A percentile compares a stretch with the other conserved stretches of the same genome.
phyloP scores from a whole-genome alignment of 2,888 invertebrate genomes.

The Apamea anceps region DNA sequence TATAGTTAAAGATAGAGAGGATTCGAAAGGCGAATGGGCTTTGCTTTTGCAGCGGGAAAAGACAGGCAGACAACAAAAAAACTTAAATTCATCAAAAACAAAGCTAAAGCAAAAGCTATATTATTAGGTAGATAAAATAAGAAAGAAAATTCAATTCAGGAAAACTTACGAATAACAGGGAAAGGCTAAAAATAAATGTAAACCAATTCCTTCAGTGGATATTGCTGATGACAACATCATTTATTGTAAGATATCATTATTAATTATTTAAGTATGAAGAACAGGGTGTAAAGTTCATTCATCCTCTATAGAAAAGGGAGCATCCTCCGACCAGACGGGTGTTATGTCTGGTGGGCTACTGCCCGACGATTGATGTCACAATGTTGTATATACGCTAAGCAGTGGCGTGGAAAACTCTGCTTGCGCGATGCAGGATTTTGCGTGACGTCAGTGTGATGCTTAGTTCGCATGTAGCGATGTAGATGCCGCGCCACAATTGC shows the following conservation, averaged over 20 bases:
- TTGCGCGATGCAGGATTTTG: not conserved
- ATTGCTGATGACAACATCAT: not conserved
- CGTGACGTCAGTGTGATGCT: not conserved
- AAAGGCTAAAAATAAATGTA: not conserved
- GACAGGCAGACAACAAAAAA: not conserved
- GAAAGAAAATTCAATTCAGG: not conserved
- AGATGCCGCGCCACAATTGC: not conserved
- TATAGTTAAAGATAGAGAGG: no score
- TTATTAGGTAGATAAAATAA: not conserved
- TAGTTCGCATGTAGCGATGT: not conserved
- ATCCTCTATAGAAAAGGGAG: no score
- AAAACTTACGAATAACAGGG: not conserved
- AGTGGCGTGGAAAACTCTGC: not conserved
- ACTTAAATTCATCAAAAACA: not conserved
- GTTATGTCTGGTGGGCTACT: not conserved
- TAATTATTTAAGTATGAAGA: no score
- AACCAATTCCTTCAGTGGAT: not conserved
- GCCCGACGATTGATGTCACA: not conserved
- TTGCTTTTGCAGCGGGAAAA: not conserved
- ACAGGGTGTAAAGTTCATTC: no score
- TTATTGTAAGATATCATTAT: no score
- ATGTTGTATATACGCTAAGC: not conserved
- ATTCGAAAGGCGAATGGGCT: no score
- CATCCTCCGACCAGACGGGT: not conserved
- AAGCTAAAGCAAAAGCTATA: not conserved